Conservation (phyloP, 2,888 invertebrate species). For the Heteromyza rotundicornis region DNA sequence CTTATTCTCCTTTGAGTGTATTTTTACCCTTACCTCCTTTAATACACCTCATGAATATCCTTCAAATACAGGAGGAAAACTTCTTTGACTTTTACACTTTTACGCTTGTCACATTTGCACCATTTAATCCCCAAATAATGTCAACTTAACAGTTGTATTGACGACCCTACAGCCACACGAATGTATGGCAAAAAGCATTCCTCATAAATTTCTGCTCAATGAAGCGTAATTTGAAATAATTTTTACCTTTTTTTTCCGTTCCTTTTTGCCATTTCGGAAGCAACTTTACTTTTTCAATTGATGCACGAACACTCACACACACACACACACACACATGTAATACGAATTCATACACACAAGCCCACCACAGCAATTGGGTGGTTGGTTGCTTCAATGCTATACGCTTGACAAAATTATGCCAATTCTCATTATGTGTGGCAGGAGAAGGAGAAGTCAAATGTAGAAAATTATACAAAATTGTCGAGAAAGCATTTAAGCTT, state of each 20-base stretch:
- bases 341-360: neutral
- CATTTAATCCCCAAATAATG: neutral
- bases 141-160: neutral
- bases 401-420: slow-evolving; percentile 39
- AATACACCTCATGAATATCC: too few relatives aligned
- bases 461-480: slow-evolving; percentile 38
- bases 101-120: neutral
- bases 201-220: slow-evolving; percentile 19
- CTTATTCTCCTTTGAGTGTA: too few relatives aligned
- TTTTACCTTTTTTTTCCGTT: neutral
- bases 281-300: too few relatives aligned
- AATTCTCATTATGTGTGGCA: too few relatives aligned
- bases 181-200: neutral
- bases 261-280: neutral
- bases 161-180: neutral
- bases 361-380: neutral
- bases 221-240: slow-evolving; percentile 19
- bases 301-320: neutral
- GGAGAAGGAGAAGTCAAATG: too few relatives aligned
- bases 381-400: slow-evolving; percentile 15
- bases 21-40: too few relatives aligned
- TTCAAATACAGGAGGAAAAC: too few relatives aligned
- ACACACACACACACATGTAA: too few relatives aligned
- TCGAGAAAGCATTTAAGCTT: slow-evolving; percentile 22
- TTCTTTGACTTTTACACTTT: neutral